phyloP scores from a whole-genome alignment of 64 coral and sea anemone species.

The Pocillopora verrucosa region DNA sequence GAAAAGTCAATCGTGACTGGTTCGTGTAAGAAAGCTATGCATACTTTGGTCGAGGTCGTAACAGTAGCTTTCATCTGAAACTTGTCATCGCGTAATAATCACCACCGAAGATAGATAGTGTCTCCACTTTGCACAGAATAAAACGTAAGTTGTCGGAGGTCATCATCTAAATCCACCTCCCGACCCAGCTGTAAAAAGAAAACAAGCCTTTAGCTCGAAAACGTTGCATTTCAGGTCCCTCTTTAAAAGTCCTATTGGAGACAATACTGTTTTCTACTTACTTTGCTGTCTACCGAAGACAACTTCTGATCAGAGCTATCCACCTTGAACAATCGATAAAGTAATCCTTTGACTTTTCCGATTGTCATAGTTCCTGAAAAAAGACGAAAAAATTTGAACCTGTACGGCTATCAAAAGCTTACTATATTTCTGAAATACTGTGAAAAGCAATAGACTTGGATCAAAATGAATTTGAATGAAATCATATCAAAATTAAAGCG shows the following conservation, averaged over 20 bases:
- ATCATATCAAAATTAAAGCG: too few relatives aligned
- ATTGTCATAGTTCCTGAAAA: constrained; percentile 85
- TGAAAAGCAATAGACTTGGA: too few relatives aligned
- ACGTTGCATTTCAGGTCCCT: too few relatives aligned
- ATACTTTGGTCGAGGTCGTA: not conserved
- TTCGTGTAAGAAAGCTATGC: not conserved
- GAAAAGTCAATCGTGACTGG: not conserved
- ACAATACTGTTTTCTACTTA: not conserved
- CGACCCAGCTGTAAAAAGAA: constrained; percentile 66
- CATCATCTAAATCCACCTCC: constrained; percentile 89
- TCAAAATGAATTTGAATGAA: too few relatives aligned
- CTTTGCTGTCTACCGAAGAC: constrained; percentile 86
- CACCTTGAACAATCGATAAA: constrained; percentile 84
- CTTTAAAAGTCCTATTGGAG: too few relatives aligned
- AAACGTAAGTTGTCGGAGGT: constrained; percentile 85
- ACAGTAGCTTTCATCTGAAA: not conserved
- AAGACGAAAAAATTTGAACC: not conserved
- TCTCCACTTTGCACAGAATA: constrained; percentile 83
- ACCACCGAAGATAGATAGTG: constrained; percentile 82
- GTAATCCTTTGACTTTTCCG: constrained; percentile 82
- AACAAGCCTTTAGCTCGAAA: not conserved
- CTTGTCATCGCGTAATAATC: not conserved
- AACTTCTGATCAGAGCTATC: constrained; percentile 72
- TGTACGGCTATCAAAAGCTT: too few relatives aligned
- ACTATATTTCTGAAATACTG: too few relatives aligned